These are phyloP conservation scores for Rhagium mordax DNA, from an alignment of 2,888 invertebrate species.

Conservation along the genomic window DNA sequence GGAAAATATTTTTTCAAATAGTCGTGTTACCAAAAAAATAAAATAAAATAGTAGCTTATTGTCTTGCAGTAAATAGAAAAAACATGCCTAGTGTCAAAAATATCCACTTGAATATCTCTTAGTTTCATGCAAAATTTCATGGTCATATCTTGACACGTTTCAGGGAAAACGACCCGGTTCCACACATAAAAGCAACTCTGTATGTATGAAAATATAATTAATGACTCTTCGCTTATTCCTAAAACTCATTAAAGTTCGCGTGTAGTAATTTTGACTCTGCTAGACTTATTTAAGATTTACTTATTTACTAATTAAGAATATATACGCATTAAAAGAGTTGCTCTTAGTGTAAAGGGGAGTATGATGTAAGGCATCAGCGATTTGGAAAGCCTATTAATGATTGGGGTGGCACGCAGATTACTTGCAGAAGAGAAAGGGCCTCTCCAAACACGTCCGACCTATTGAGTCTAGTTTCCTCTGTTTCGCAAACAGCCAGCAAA, in stretches of 20 bases:
- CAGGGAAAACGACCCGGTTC: no score
- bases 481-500: conserved; percentile 34
- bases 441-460: conserved; percentile 41
- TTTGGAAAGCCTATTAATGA: conserved; percentile 32
- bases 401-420: conserved; percentile 31
- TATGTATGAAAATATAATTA: neutral
- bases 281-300: neutral
- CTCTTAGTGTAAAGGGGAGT: conserved; percentile 10
- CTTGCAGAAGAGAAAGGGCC: conserved; percentile 2
- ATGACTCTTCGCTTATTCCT: neutral
- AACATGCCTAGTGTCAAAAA: no score
- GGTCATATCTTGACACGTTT: no score
- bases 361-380: conserved; percentile 27
- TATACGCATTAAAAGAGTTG: neutral
- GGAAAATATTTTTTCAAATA: no score
- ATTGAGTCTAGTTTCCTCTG: conserved; percentile 40
- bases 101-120: no score
- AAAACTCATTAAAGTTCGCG: neutral
- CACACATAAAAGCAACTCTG: no score
- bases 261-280: neutral
- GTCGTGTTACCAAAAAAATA: no score
- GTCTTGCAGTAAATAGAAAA: no score
- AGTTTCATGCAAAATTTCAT: no score
- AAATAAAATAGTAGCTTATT: no score
- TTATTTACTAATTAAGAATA: neutral